Evolutionary conservation across 2,888 invertebrate genomes (phyloP).

Genomic region (Plebejus anna): DNA sequence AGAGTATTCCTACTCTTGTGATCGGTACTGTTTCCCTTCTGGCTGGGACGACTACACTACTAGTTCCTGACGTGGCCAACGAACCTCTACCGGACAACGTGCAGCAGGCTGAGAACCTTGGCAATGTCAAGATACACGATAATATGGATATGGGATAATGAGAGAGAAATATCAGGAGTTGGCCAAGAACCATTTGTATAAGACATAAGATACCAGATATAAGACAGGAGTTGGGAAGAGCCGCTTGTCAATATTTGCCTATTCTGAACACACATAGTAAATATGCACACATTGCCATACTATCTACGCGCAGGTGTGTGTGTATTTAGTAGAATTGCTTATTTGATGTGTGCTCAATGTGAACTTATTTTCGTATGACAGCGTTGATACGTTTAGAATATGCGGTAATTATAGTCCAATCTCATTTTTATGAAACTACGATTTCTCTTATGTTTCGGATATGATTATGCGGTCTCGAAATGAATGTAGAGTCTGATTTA

Average conservation of each 20-base stretch:
- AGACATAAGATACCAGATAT: no score
- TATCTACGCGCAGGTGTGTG: no score
- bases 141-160: not conserved
- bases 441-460: no score
- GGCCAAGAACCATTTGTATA: not conserved
- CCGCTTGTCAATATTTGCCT: not conserved
- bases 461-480: no score
- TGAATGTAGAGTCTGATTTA: no score
- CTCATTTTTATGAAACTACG: no score
- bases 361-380: no score
- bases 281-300: not conserved
- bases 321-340: no score
- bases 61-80: constrained; percentile 62
- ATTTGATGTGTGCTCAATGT: no score
- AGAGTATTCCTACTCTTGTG: constrained; percentile 59
- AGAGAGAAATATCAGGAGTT: not conserved
- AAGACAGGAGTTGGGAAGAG: not conserved
- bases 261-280: not conserved
- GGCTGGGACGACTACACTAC: constrained; percentile 55
- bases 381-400: no score
- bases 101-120: constrained; percentile 39
- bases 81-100: constrained; percentile 60
- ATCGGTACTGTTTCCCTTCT: constrained; percentile 58
- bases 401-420: no score
- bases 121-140: constrained; percentile 27